These are phyloP conservation scores for Ceratitis capitata DNA, from an alignment of 1,140 invertebrate genomes.

Conservation along the genomic window DNA sequence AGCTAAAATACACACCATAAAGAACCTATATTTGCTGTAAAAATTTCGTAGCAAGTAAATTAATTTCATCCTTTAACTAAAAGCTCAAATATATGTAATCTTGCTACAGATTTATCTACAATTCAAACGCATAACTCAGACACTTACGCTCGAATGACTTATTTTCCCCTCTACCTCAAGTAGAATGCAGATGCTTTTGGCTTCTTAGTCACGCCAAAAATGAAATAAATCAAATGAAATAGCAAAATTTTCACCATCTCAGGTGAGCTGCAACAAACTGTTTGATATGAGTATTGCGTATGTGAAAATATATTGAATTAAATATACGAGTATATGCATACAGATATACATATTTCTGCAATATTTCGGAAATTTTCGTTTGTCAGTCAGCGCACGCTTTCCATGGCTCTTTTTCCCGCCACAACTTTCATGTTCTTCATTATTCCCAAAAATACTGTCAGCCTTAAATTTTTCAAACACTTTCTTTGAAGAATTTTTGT, in stretches of 20 bases:
- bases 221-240: background rate
- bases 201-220: background rate
- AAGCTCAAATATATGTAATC: background rate
- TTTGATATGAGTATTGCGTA: background rate
- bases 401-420: background rate
- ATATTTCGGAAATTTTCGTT: background rate
- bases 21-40: too few relatives aligned
- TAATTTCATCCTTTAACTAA: background rate
- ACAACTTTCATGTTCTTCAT: background rate
- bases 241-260: background rate
- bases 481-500: constrained; percentile 4
- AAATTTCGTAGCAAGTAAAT: too few relatives aligned
- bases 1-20: too few relatives aligned
- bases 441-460: background rate
- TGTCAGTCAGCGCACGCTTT: background rate
- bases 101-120: background rate
- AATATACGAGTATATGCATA: background rate
- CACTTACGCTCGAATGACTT: background rate
- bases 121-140: constrained; percentile 24
- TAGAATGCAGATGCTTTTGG: background rate
- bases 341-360: too few relatives aligned
- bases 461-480: background rate
- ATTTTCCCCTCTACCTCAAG: background rate
- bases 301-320: background rate
- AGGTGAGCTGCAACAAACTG: background rate